These are phyloP conservation scores for Leucosticte australis DNA, from an alignment of 2,113 vertebrate species.

Conservation along the genomic window DNA sequence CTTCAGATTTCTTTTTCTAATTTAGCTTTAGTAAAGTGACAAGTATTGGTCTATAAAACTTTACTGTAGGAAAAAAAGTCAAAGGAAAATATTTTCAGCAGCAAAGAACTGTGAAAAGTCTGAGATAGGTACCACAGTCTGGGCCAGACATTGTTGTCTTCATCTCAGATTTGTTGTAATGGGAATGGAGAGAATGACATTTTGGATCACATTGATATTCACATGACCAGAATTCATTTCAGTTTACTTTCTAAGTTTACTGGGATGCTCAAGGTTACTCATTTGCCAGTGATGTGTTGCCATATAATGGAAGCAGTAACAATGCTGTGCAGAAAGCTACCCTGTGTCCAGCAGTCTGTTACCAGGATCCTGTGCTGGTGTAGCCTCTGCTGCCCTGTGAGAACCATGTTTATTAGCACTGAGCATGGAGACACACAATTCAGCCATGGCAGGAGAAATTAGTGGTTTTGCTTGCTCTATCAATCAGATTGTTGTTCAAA, in stretches of 20 bases:
- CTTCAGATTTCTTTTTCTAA: not conserved
- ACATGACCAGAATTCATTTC: not conserved
- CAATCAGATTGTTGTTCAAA: not conserved
- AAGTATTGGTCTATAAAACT: not conserved
- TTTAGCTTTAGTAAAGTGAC: not conserved
- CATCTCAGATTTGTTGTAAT: not conserved
- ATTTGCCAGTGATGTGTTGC: not conserved
- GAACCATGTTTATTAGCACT: not conserved
- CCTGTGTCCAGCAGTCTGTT: not conserved
- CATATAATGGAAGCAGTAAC: not conserved
- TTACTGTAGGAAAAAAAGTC: not conserved
- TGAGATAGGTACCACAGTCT: not conserved
- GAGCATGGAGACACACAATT: not conserved
- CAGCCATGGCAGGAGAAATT: not conserved
- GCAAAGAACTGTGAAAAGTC: not conserved
- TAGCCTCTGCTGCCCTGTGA: not conserved
- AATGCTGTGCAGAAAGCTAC: not conserved
- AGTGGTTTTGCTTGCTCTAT: not conserved
- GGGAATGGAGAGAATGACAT: not conserved
- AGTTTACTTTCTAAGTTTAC: not conserved
- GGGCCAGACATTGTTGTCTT: not conserved
- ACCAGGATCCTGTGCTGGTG: not conserved
- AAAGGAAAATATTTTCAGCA: not conserved
- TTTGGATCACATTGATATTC: not conserved
- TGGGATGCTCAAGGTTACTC: not conserved